These are phyloP conservation scores for Octodon degus DNA, from an alignment of 2,113 vertebrate genomes.

Conservation along the genomic window DNA sequence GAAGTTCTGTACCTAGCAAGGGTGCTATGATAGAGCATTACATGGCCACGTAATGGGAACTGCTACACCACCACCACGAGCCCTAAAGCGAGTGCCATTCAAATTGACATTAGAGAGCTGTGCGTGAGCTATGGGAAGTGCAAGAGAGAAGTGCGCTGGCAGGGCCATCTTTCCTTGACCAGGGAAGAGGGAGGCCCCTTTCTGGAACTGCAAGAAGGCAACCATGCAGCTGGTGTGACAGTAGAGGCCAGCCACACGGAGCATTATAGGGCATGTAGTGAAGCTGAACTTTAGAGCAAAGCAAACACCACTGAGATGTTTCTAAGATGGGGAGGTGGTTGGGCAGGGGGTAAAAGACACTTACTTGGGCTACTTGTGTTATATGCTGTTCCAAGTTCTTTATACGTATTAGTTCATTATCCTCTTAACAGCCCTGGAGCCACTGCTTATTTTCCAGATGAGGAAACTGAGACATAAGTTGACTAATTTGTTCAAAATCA, in stretches of 20 bases:
- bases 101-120: constrained; percentile 22
- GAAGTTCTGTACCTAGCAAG: background rate
- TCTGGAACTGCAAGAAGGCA: background rate
- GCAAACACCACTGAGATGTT: background rate
- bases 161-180: background rate
- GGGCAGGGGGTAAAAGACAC: background rate
- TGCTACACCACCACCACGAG: background rate
- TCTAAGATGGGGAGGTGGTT: constrained; percentile 8
- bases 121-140: background rate
- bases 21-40: background rate
- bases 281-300: constrained; percentile 30
- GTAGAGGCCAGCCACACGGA: background rate
- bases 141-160: background rate
- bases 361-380: constrained; percentile 51
- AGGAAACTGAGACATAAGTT: constrained; percentile 35
- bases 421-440: background rate
- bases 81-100: background rate
- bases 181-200: constrained; percentile 6
- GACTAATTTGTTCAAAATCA: constrained; percentile 34
- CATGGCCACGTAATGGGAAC: background rate
- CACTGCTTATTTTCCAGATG: constrained; percentile 26
- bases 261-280: background rate
- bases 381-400: constrained; percentile 29
- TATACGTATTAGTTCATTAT: constrained; percentile 46
- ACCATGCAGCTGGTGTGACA: background rate